Evolutionary conservation across 2,888 invertebrate genomes (phyloP), one percentile per base, ranked within the genome.

Genomic region (Falcaria lacertinaria): DNA sequence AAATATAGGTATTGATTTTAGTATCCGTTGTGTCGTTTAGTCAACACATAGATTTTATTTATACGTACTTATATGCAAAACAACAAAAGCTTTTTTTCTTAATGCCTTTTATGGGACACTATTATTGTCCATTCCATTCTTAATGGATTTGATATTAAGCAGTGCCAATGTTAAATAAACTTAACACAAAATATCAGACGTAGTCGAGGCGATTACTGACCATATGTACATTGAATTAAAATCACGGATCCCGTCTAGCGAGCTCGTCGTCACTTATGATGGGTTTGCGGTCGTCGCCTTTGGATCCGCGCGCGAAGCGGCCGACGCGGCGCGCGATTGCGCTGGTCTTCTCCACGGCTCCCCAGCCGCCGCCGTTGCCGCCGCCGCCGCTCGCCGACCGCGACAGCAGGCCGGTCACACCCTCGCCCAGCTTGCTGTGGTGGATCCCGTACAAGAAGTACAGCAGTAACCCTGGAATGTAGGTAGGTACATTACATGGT

Each of bases 361-460:
- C 90, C 89, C 90, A 89, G 1, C 85, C 80, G 15, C 79, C 69
- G 41, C 68, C 69, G 48, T 72, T 66, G 1, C 84, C 81, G 7
- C 81, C 79, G 0, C 81, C 79, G 0, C 81, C 84, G 45, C 86
- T 82, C 8, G 68, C 80, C 0, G 85, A 80, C 0, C 81, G 78
- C 0, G 87, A 78, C 2, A 89, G 61, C 1, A 89, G 69, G 1
- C 90, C 88, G 0, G 88, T 79, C 2, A 85, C 85, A n/a, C 89
- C 88, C 47, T 89, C 92, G 32, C 95, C 94, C 58, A 96, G 92
- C 74, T 95, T 95, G 77, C 96, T 96, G 74, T 96, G 94, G 68
- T 95, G 94, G 47, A 96, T 95, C 3, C 96, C 96, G 73, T 96
- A 96, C 1, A 95, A 81, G 80, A 96, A 96, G 74, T 96, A 96